Conservation (phyloP, 30 jellyfish, hydroid and myxozoan species). For the Haliclystus octoradiatus region DNA sequence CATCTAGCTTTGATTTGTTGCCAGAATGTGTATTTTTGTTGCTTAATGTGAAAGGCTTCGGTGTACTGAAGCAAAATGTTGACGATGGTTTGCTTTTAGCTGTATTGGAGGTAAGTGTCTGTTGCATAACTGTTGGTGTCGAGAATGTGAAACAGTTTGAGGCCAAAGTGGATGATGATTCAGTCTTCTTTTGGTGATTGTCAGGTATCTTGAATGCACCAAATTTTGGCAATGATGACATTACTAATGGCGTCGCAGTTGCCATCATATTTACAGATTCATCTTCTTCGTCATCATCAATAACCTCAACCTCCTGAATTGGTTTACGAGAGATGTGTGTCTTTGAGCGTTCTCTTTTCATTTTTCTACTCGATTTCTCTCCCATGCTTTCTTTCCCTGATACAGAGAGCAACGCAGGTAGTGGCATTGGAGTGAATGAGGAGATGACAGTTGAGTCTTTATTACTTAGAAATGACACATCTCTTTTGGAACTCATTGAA, state of each 20-base stretch:
- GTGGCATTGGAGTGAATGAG: slow-evolving; percentile 41
- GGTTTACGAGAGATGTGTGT: slow-evolving; percentile 25
- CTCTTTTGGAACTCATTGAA: slow-evolving; percentile 12
- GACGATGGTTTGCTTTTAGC: neutral
- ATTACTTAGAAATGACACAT: neutral
- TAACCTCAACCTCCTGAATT: slow-evolving; percentile 2
- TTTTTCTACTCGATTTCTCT: slow-evolving; percentile 20
- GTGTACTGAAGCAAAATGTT: slow-evolving; percentile 22
- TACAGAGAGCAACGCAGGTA: slow-evolving; percentile 36
- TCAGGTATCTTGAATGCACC: slow-evolving; percentile 5
- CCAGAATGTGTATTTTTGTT: neutral
- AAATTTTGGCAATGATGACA: slow-evolving; percentile 50
- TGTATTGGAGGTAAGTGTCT: neutral
- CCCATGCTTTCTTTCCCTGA: slow-evolving; percentile 24
- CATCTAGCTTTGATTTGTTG: too few relatives aligned
- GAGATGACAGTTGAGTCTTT: neutral
- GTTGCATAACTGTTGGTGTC: slow-evolving; percentile 2
- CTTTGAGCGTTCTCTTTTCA: slow-evolving; percentile 49
- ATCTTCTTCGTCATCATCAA: slow-evolving; percentile 23
- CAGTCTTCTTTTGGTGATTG: neutral
- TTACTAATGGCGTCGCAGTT: slow-evolving; percentile 35
- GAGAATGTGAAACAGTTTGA: neutral
- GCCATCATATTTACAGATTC: slow-evolving; percentile 35
- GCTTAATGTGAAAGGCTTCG: slow-evolving; percentile 12
- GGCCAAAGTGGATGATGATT: neutral